Conservation (phyloP, 2,888 invertebrate genomes). For the Microplitis manilae region DNA sequence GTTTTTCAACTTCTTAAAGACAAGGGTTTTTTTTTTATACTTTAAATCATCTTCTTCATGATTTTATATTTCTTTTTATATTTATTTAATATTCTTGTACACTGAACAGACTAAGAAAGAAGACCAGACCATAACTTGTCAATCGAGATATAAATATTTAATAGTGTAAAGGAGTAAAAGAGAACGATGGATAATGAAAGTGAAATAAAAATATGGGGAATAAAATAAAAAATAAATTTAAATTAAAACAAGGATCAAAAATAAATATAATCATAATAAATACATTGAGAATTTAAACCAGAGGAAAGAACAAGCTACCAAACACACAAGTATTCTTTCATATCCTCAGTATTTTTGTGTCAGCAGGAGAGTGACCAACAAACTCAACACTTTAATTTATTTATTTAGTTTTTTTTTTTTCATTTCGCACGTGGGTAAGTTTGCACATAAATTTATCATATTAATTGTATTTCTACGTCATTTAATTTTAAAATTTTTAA, state of each 20-base stretch:
- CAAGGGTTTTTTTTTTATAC: neutral
- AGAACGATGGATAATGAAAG: neutral
- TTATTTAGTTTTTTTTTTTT: neutral
- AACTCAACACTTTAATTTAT: neutral
- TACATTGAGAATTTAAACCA: neutral
- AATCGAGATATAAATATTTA: neutral
- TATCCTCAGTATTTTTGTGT: constrained; percentile 24
- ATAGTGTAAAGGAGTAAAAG: neutral
- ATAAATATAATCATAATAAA: constrained; percentile 9
- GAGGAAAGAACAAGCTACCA: constrained; percentile 10
- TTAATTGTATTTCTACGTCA: neutral
- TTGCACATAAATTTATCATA: neutral
- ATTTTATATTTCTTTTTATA: neutral
- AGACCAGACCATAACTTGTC: neutral
- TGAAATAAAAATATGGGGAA: neutral
- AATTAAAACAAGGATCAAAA: neutral
- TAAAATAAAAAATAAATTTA: neutral
- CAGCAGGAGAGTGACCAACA: neutral
- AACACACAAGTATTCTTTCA: constrained; percentile 30
- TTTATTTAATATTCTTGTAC: neutral
- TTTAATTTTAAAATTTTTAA: neutral
- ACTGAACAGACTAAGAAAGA: neutral
- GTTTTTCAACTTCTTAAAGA: neutral
- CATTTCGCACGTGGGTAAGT: neutral
- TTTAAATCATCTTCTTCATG: neutral